Evolutionary conservation across 2,888 invertebrate genomes (phyloP).

Genomic region (Tetanocera ferruginea): DNA sequence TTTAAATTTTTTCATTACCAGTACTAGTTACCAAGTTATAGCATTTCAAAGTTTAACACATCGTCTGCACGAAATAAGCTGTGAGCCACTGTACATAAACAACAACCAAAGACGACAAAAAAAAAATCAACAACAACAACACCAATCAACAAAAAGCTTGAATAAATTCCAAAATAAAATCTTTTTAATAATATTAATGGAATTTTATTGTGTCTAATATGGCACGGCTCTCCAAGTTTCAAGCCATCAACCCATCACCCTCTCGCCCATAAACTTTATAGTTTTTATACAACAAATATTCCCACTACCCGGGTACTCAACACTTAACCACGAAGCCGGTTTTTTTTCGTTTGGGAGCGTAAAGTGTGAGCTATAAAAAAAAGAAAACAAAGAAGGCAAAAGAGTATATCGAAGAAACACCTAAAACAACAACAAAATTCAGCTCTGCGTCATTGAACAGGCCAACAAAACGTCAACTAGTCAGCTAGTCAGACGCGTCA

Average conservation of each 20-base stretch:
- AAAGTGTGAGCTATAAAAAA: neutral
- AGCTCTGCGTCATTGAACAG: neutral
- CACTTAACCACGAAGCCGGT: neutral
- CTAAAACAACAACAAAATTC: neutral
- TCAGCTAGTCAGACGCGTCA: neutral
- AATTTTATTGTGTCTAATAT: constrained; percentile 49
- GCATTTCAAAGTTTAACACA: no score
- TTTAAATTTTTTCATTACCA: no score
- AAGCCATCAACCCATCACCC: neutral
- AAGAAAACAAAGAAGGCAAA: neutral
- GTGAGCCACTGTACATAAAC: no score
- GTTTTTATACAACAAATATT: neutral
- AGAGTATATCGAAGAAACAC: neutral
- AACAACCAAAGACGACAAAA: constrained; percentile 7
- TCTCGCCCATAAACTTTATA: neutral
- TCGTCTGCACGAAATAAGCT: no score
- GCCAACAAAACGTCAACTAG: neutral
- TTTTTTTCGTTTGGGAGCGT: neutral
- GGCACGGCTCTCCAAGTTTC: constrained; percentile 21
- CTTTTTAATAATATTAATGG: constrained; percentile 48
- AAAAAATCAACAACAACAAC: constrained; percentile 18
- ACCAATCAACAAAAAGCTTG: constrained; percentile 22
- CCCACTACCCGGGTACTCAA: no score
- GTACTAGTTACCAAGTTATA: no score
- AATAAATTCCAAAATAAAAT: constrained; percentile 44